Conservation (phyloP, 2,113 vertebrate genomes). For the Choloepus hoffmanni region DNA sequence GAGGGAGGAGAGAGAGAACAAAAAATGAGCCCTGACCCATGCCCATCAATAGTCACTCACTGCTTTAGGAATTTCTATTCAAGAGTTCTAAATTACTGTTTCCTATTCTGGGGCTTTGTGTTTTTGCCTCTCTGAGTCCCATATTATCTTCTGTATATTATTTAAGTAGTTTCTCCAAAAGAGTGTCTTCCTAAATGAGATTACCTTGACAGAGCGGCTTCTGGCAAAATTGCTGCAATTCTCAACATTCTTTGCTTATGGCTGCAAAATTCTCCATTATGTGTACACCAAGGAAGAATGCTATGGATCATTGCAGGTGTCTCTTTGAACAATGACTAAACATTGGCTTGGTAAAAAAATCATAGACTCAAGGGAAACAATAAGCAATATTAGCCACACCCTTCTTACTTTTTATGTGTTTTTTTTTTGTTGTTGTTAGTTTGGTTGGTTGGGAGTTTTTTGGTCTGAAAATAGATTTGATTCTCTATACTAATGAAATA, state of each 20-base stretch:
- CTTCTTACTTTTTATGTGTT: background rate
- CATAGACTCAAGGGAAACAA: background rate
- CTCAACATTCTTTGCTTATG: background rate
- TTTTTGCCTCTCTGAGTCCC: background rate
- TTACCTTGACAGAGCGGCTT: background rate
- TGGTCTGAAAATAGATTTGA: background rate
- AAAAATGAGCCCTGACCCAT: background rate
- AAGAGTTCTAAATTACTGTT: slow-evolving; percentile 5
- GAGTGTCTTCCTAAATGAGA: background rate
- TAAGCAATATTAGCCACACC: background rate
- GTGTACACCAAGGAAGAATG: background rate
- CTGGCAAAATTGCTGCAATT: slow-evolving; percentile 36
- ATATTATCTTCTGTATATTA: slow-evolving; percentile 30
- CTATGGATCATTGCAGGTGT: background rate
- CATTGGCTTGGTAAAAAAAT: background rate
- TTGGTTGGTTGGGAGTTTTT: background rate
- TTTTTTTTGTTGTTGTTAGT: no score
- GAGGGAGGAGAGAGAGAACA: background rate
- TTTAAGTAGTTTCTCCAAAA: background rate
- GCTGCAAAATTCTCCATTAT: slow-evolving; percentile 7
- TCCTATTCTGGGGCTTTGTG: background rate
- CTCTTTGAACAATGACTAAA: background rate
- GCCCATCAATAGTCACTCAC: background rate
- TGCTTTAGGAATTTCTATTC: slow-evolving; percentile 41
- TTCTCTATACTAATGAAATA: background rate